Conservation (phyloP, 2,797 vertebrate genomes). For the Tenualosa ilisha region DNA sequence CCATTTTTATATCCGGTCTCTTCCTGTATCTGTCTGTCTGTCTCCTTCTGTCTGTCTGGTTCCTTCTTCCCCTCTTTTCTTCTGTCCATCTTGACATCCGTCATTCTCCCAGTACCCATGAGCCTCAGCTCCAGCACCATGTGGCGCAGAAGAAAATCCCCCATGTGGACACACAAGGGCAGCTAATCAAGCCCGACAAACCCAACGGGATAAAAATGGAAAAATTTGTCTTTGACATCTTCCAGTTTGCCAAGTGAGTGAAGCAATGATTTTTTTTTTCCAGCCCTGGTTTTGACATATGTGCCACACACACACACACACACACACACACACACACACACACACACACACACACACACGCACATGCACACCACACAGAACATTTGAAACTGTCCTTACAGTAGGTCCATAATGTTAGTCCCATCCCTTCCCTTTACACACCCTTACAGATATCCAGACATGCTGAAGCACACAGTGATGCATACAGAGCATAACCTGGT, state of each 20-base stretch:
- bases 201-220: constrained; percentile 99
- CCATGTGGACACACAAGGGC: constrained; percentile 80
- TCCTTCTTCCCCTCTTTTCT: constrained; percentile 21
- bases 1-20: constrained; percentile 21
- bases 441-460: not conserved
- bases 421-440: not conserved
- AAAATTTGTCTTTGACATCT: constrained; percentile 99
- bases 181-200: constrained; percentile 86
- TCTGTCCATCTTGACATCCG: not conserved
- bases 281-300: constrained; percentile 41
- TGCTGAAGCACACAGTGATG: not conserved
- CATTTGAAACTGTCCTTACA: not conserved
- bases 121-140: constrained; percentile 91
- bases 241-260: constrained; percentile 95
- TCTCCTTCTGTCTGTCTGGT: constrained; percentile 31
- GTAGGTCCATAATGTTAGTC: not conserved
- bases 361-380: not conserved
- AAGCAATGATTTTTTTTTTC: not conserved
- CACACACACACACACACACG: not conserved
- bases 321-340: constrained; percentile 7
- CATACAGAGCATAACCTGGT: no score
- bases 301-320: constrained; percentile 36
- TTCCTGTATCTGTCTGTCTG: constrained; percentile 8
- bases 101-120: constrained; percentile 74
- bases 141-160: constrained; percentile 98